Evolutionary conservation across 2,797 vertebrate species (phyloP), one percentile per base, ranked within the genome.

Genomic region (Enteromius trimaculatus): DNA sequence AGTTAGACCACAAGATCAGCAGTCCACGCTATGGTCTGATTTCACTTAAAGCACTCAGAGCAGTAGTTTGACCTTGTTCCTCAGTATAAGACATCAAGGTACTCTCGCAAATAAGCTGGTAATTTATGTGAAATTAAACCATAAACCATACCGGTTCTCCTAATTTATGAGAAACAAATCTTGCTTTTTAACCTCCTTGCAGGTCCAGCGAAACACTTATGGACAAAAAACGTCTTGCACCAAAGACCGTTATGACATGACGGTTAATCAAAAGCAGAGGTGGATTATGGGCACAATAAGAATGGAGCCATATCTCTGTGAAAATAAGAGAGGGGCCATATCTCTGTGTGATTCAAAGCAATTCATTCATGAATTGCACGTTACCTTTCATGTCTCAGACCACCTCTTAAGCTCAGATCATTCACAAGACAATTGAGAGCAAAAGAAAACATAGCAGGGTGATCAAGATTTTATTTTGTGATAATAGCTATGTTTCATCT

Each of bases 101-200:
- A 51, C 66, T 83, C 79, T 74, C 10, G 42, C 34, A 53, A 85
- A 85, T 74, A 84, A 81, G 53, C 68, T 79, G 19, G 21, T 85
- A 78, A 85, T 87, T 84, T 87, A 87, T 80, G 29, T 81, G 68
- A 51, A 81, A 81, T 87, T 80, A 85, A 79, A 87, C 53, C 69
- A 64, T 85, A 74, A 85, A 87, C 74, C 51, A 17, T 64, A 31
- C 14, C 4, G 9, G 65, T 23, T 26, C 77, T 6, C 29, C 42
- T 80, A 81, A 78, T 84, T 85, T 86, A 83, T 44, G 60, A 74
- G 60, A 84, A 85, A 47, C 55, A 81, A 81, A 78, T 78, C 78
- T 83, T 34, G 16, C 60, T 62, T 80, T 77, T 81, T 78, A 81
- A 84, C 81, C 74, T 81, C 31, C 42, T 47, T 51, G 71, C 78